Evolutionary conservation across 1,140 invertebrate species (phyloP), one percentile per base, ranked within the genome.

Genomic region (Diorhabda elongata): DNA sequence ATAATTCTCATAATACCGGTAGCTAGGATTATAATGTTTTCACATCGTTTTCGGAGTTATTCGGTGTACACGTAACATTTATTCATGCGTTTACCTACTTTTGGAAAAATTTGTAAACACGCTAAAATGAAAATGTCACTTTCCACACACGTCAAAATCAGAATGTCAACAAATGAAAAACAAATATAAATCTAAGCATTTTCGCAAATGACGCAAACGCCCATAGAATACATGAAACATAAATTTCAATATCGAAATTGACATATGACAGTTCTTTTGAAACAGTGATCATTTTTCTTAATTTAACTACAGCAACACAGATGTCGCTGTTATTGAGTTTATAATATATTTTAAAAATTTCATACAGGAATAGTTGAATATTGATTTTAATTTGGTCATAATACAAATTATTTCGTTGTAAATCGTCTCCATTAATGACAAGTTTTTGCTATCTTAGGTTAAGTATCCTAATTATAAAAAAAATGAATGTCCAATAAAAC

Each of bases 121-220:
- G 41, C 47, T 65, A 58, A 47, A 65, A 58, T 65, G 11, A 47
- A 44, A 62, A 62, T 6, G 61, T 44, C 61, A 62, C 42, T 4
- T 62, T 44, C 42, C 42, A 4, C 61, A 9, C 42, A 44, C 61
- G 44, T 11, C 42, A 44, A 44, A 44, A 62, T 44, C 61, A 62
- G 44, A 62, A 62, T 62, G 64, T 65, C 64, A 65, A 65, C 64
- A 65, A 65, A 44, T 47, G 44, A 42, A 64, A 65, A 65, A 62
- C 61, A 62, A 62, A 62, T 44, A 44, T n/a, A 43, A 42, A 44
- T 6, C 42, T 42, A 11, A 44, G 43, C 42, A 42, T 44, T 62
- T 62, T 62, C 43, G 44, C 61, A 44, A 62, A 62, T 62, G 61
- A 62, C 61, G 43, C 47, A 52, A 52, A 52, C 47, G n/a, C 6